A percentile compares a stretch with the other conserved stretches of the same genome.
These are phyloP conservation scores for Poeciliopsis paucimaculata DNA, from an alignment of 2,797 vertebrate species.

Conservation along the genomic window DNA sequence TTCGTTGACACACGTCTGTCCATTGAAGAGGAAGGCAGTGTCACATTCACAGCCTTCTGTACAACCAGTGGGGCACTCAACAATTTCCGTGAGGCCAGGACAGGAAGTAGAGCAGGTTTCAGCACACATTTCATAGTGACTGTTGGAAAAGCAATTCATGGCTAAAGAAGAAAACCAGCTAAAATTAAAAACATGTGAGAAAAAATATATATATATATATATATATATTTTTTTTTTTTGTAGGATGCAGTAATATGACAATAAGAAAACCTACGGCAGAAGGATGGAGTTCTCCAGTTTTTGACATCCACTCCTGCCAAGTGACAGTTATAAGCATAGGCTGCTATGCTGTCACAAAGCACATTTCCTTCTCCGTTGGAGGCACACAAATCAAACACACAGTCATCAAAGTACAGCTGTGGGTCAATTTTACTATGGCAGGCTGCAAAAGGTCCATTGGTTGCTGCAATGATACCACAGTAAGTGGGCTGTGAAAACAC, in stretches of 20 bases:
- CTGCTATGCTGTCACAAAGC: conserved; percentile 74
- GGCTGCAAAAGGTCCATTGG: conserved; percentile 70
- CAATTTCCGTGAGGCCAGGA: conserved; percentile 69
- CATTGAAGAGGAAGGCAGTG: conserved; percentile 79
- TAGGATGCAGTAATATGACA: background rate
- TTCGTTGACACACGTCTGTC: conserved; percentile 78
- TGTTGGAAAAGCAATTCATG: conserved; percentile 80
- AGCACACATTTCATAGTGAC: conserved; percentile 83
- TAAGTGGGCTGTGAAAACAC: conserved; percentile 64
- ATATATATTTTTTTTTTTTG: background rate
- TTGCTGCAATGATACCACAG: conserved; percentile 70
- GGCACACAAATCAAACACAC: conserved; percentile 73
- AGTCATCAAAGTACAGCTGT: conserved; percentile 75
- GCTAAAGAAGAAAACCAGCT: conserved; percentile 66
- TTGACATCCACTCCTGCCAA: conserved; percentile 62
- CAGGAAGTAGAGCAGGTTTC: conserved; percentile 78
- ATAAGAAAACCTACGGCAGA: conserved; percentile 76
- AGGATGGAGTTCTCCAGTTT: conserved; percentile 75
- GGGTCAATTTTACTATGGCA: conserved; percentile 70
- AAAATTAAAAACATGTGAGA: conserved; percentile 1
- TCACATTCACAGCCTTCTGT: conserved; percentile 85
- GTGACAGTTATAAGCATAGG: conserved; percentile 75
- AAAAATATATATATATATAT: background rate
- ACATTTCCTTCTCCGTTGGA: conserved; percentile 63
- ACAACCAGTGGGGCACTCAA: conserved; percentile 66